phyloP scores from a whole-genome alignment of 35 echinoderm and acorn worm species.

The Patiria miniata region DNA sequence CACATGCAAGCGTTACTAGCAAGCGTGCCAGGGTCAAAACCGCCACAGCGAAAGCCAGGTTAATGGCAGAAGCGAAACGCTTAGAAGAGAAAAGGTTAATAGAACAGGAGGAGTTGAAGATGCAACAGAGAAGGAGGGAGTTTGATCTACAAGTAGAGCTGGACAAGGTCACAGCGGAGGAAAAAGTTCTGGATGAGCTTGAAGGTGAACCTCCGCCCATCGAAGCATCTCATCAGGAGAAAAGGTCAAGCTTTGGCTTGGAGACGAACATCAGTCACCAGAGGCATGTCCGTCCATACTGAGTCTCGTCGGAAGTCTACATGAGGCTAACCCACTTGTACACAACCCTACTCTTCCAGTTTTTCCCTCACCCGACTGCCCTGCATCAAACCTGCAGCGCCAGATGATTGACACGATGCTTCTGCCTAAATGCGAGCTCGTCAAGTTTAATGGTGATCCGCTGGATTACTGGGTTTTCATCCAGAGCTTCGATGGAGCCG shows the following conservation, averaged over 20 bases:
- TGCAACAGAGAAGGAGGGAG: neutral
- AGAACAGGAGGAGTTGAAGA: neutral
- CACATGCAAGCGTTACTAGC: neutral
- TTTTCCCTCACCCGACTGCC: too few species aligned
- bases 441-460: conserved; percentile 55
- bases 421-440: conserved; percentile 53
- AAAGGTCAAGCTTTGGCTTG: neutral
- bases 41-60: neutral
- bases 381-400: neutral
- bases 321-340: neutral
- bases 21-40: neutral
- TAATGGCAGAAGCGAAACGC: neutral
- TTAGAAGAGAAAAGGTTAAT: neutral
- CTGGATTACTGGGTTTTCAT: conserved; percentile 56
- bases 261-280: too few species aligned
- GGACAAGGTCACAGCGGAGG: neutral
- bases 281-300: too few species aligned
- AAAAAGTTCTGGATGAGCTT: neutral
- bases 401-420: conserved; percentile 11
- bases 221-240: neutral
- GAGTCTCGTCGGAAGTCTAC: neutral
- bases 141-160: neutral
- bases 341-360: neutral
- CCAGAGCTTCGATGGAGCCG: conserved; percentile 50
- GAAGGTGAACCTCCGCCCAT: neutral